Percentiles rank a stretch among this genome's conserved stretches.
phyloP scores from a whole-genome alignment of 2,888 invertebrate species.

The Chouioia cunea region DNA sequence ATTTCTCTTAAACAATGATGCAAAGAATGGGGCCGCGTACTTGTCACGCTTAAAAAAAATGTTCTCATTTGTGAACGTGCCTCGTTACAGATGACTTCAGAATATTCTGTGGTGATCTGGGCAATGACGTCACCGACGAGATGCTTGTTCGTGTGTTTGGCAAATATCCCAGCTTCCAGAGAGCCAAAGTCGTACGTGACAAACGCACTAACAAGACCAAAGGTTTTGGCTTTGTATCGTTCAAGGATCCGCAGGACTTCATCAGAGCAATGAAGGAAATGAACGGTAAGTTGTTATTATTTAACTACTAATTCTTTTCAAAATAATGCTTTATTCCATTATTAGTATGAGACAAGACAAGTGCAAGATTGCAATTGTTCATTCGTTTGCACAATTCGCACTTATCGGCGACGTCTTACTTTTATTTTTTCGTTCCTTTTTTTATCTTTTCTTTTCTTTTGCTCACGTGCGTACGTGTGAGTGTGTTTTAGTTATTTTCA shows the following conservation, averaged over 20 bases:
- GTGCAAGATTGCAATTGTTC: constrained; percentile 9
- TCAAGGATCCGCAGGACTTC: constrained; percentile 97
- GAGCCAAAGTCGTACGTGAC: constrained; percentile 95
- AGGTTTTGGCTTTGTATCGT: constrained; percentile 99
- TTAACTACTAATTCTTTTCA: constrained; percentile 37
- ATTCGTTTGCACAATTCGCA: neutral
- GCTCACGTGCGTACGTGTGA: too few species aligned
- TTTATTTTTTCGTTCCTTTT: neutral
- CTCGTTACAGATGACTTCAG: constrained; percentile 87
- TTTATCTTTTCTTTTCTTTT: constrained; percentile 1
- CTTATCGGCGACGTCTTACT: neutral
- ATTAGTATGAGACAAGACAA: constrained; percentile 18
- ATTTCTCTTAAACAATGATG: too few species aligned
- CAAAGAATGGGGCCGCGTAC: too few species aligned
- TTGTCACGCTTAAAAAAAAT: too few species aligned
- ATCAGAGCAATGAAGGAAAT: constrained; percentile 99
- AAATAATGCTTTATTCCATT: constrained; percentile 49
- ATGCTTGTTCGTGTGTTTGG: constrained; percentile 95
- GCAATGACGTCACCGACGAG: constrained; percentile 99
- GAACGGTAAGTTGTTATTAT: constrained; percentile 82
- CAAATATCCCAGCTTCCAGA: constrained; percentile 92
- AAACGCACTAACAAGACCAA: constrained; percentile 98
- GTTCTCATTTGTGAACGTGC: constrained; percentile 15
- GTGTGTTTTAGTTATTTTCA: constrained; percentile 14
- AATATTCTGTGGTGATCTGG: constrained; percentile 99